Conservation (phyloP, 2,888 invertebrate genomes). For the Aplocera efformata region DNA sequence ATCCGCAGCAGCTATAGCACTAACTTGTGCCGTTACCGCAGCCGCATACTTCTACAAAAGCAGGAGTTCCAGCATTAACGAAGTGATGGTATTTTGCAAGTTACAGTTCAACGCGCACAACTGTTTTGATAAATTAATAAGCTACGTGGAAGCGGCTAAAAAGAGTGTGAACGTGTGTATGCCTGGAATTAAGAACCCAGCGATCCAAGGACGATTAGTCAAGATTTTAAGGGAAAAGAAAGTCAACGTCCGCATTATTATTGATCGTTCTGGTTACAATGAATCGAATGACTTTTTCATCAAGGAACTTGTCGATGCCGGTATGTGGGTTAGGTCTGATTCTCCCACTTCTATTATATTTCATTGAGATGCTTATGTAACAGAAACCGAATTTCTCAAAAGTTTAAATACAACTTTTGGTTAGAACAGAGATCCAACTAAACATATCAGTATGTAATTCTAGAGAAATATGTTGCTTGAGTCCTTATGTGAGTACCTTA, state of each 20-base stretch:
- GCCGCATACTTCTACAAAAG: constrained; percentile 68
- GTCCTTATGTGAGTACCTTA: no score
- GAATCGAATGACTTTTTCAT: constrained; percentile 63
- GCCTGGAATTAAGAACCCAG: constrained; percentile 72
- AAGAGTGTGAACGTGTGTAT: constrained; percentile 65
- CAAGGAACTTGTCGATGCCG: constrained; percentile 63
- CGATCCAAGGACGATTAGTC: constrained; percentile 66
- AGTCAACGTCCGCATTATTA: constrained; percentile 61
- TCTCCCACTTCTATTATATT: no score
- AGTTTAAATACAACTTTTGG: no score
- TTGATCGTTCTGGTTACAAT: constrained; percentile 63
- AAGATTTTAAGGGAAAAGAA: constrained; percentile 57
- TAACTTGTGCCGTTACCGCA: constrained; percentile 67
- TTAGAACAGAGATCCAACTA: no score
- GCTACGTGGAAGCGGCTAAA: constrained; percentile 65
- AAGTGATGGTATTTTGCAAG: constrained; percentile 77
- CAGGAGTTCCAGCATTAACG: constrained; percentile 59
- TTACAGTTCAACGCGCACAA: constrained; percentile 67
- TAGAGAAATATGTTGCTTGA: no score
- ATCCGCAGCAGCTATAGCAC: constrained; percentile 61
- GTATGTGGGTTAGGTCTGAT: constrained; percentile 43
- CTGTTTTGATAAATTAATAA: constrained; percentile 69
- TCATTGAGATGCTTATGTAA: no score
- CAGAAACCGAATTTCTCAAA: no score
- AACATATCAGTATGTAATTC: no score